Evolutionary conservation across 2,113 vertebrate genomes (phyloP), one percentile per base, ranked within the genome.

Genomic region (Corythornis cristatus): DNA sequence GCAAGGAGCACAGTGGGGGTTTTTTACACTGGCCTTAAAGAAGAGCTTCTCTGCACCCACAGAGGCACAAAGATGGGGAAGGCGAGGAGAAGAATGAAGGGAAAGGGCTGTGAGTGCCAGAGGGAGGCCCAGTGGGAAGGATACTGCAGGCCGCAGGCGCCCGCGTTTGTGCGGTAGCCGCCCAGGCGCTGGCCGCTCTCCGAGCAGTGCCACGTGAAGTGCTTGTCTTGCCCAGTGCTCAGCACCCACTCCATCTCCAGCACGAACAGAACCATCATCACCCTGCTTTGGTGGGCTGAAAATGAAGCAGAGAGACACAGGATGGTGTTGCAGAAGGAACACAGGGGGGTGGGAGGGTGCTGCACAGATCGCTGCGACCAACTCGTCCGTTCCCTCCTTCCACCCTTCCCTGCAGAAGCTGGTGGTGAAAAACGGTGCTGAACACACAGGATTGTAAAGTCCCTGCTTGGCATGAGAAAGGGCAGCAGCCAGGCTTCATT

Each of bases 201-300:
- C 0, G 99, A 99, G 88, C 99, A 99, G 97, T 99, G 99, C 99
- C 99, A 99, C 2, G 98, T 98, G 92, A 99, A 99, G 77, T 98
- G 98, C 78, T 99, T 99, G 97, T 99, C 99, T 94, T 99, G 99
- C 16, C 99, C 99, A 0, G 99, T 99, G 97, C 99, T 99, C 93
- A 99, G 91, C 64, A 99, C 96, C 99, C 99, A 99, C 93, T 99
- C 99, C 98, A 99, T 99, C 97, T 99, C 99, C 98, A 99, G 97
- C 62, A 99, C 98, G 85, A 99, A 99, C 65, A 99, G 97, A 79
- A 99, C 97, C 98, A 99, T 99, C 2, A 98, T 98, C 87, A 99
- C 99, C 48, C 98, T 97, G 97, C 98, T 98, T 90, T 99, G 99
- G 94, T 99, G 99, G 18, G 99, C 99, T 99, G 97, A 61, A 95